Evolutionary conservation across 2,797 vertebrate genomes (phyloP).

Genomic region (Pterois miles): DNA sequence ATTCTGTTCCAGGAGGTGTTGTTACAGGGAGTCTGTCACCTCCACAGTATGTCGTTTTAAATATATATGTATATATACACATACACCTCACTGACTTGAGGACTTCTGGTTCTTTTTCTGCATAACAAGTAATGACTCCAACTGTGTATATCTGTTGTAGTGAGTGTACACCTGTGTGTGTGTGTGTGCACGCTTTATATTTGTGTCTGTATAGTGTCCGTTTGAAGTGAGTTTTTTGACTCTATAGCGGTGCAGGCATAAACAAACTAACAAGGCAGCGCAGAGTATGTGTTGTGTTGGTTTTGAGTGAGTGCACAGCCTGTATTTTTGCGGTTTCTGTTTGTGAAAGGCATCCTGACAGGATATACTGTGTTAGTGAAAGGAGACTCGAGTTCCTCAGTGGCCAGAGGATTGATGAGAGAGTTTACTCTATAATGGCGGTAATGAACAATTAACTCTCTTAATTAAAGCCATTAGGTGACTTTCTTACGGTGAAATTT

Average conservation of each 20-base stretch:
- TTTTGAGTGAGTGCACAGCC: background rate
- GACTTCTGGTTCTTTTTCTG: slow-evolving; percentile 30
- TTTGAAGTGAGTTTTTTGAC: slow-evolving; percentile 26
- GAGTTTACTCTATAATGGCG: background rate
- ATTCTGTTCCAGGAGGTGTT: slow-evolving; percentile 31
- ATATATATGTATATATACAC: background rate
- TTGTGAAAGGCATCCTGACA: background rate
- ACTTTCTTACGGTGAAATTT: background rate
- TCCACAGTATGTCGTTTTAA: slow-evolving; percentile 9
- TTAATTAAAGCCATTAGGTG: slow-evolving; percentile 16
- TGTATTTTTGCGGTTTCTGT: background rate
- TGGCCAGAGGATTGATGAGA: background rate
- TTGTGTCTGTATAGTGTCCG: background rate
- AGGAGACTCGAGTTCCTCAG: background rate
- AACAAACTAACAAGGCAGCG: slow-evolving; percentile 30
- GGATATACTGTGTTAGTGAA: background rate
- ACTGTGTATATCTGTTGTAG: slow-evolving; percentile 2
- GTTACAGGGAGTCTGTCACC: slow-evolving; percentile 36
- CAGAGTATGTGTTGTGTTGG: background rate
- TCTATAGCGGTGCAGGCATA: slow-evolving; percentile 17
- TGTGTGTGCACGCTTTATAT: background rate
- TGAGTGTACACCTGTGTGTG: background rate
- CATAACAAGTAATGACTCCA: slow-evolving; percentile 21
- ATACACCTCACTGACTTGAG: slow-evolving; percentile 11
- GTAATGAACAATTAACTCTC: slow-evolving; percentile 13